Percentiles rank a stretch among this genome's conserved stretches.
Conservation (phyloP, 2,888 invertebrate species). For the Pteria penguin region DNA sequence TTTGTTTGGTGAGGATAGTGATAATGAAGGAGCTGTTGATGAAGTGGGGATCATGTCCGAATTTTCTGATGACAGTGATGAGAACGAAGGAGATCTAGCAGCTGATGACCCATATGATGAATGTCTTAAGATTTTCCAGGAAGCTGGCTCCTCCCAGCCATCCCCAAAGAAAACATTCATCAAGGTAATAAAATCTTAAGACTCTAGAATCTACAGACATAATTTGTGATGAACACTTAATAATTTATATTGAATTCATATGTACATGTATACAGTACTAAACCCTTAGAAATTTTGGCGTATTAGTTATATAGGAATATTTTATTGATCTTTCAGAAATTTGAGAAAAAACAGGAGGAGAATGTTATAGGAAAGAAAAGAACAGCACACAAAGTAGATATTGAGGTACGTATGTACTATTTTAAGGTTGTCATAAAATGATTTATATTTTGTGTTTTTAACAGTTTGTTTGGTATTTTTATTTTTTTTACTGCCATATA, state of each 20-base stretch:
- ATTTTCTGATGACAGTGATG: conserved; percentile 16
- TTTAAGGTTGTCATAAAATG: too few relatives aligned
- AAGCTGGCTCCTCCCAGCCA: conserved; percentile 79
- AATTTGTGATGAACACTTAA: too few relatives aligned
- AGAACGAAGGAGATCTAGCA: conserved; percentile 51
- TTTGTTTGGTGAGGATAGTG: conserved; percentile 64
- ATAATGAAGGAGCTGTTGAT: conserved; percentile 30
- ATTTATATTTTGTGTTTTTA: too few relatives aligned
- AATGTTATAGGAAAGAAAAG: conserved; percentile 78
- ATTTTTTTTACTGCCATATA: too few relatives aligned
- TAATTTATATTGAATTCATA: too few relatives aligned
- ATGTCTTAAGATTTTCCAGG: conserved; percentile 92
- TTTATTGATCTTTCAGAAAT: neutral
- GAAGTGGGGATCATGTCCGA: conserved; percentile 36
- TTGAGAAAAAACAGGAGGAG: conserved; percentile 24
- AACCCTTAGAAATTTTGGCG: too few relatives aligned
- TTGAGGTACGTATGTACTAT: conserved; percentile 60
- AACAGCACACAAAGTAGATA: conserved; percentile 85
- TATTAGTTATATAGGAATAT: neutral
- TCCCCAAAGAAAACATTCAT: conserved; percentile 38
- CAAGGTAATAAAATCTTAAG: too few relatives aligned
- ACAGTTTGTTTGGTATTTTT: too few relatives aligned
- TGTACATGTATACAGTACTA: too few relatives aligned
- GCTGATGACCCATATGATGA: conserved; percentile 87
- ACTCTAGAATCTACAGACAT: too few relatives aligned